phyloP scores from a whole-genome alignment of 2,797 vertebrate genomes.

The Ibycter americanus region DNA sequence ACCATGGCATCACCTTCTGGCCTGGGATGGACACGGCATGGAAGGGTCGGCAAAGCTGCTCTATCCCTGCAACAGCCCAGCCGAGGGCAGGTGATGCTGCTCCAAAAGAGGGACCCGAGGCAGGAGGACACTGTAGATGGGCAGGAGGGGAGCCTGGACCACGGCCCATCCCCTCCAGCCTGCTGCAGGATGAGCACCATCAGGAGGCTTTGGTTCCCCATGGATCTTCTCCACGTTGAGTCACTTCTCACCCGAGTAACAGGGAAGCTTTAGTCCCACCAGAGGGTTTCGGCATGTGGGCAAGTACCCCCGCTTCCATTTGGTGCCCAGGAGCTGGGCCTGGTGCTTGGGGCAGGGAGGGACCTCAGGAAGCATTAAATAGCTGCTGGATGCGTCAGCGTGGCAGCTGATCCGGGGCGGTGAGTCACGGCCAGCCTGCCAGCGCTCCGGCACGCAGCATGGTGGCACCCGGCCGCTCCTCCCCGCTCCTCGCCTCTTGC shows the following conservation, averaged over 20 bases:
- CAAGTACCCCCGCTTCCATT: not conserved
- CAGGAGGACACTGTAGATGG: not conserved
- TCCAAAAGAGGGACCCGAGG: not conserved
- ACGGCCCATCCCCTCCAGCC: fast-evolving
- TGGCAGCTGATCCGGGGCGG: not conserved
- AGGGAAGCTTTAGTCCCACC: not conserved
- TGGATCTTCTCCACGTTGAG: not conserved
- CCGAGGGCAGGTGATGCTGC: not conserved
- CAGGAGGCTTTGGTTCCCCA: not conserved
- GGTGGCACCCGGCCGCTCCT: not conserved
- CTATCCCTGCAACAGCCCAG: not conserved
- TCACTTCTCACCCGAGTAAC: not conserved
- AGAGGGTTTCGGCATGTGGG: not conserved
- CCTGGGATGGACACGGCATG: not conserved
- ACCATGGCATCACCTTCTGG: fast-evolving
- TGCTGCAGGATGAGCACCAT: not conserved
- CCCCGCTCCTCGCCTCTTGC: not conserved
- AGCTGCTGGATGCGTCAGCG: not conserved
- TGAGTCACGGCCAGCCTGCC: conserved; percentile 10
- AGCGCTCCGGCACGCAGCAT: not conserved
- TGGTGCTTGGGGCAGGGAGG: fast-evolving
- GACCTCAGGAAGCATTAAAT: not conserved
- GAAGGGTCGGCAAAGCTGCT: not conserved
- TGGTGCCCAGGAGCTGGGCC: not conserved
- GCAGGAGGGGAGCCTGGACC: not conserved